Base-by-base conservation (phyloP, 2,888 invertebrate species). In the Linnaemya tessellans region DNA sequence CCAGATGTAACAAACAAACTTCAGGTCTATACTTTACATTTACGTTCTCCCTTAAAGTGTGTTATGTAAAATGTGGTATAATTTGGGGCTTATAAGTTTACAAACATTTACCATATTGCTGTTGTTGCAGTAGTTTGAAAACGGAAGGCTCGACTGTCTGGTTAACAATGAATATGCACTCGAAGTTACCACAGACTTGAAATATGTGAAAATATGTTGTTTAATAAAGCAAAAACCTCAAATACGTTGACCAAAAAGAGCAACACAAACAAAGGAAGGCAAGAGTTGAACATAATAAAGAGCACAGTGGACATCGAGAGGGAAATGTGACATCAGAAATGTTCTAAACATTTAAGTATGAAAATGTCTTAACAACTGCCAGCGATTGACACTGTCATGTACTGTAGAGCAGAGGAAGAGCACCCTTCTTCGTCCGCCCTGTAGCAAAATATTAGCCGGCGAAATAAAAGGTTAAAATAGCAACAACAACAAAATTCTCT, bases 121-220 rank as follows among this genome's bases (percentile, higher is more conserved):
- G 8, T 51, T 51, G 51, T 20, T 51, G 20, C 8, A 9, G 9
- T 51, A 20, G 51, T 51, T 49, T n/a, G 11, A 0, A 20, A 20
- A 51, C n/a, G 49, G 49, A 49, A 18, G 18, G 18, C 11, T 18
- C 8, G 51, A 1, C 20, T 51, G 18, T 20, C 51, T 9, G 51
- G 51, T 10, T 51, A 18, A 51, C 51, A 51, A 20, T 20, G 3
- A 15, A 51, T 20, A 10, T 51, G 15, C n/a, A 20, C 1, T 20
- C 10, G 20, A 9, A 20, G 51, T 8, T 51, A 51, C 51, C 51
- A 51, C 51, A 51, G n/a, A 41, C 20, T 46, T 41, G 22, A 78
- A 51, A 70, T 51, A 68, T 79, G 10, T 51, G 5, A 46, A 78
- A 70, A 79, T 70, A 70, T 70, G 25, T 70, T 79, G 51, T 62